Percentiles rank a stretch among this genome's conserved stretches.
phyloP scores from a whole-genome alignment of 2,888 invertebrate species.

The Tromatobia lineatoria region DNA sequence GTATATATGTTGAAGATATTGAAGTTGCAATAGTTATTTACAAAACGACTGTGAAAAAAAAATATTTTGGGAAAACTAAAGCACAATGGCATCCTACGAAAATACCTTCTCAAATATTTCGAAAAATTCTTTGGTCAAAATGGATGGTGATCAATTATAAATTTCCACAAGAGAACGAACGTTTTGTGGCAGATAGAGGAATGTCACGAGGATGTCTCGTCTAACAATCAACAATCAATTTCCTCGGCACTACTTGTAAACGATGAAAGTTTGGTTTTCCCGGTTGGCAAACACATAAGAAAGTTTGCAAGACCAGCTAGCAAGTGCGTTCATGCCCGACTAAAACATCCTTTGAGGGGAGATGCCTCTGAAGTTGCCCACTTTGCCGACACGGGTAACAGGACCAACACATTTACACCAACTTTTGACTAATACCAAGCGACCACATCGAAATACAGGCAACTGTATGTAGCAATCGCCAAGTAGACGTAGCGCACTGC shows the following conservation, averaged over 20 bases:
- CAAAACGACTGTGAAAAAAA: too few relatives aligned
- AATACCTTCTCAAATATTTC: too few relatives aligned
- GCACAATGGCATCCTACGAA: too few relatives aligned
- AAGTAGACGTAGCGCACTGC: slow-evolving; percentile 19
- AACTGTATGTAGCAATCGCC: slow-evolving; percentile 33
- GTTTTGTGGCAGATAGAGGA: not conserved
- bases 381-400: slow-evolving; percentile 33
- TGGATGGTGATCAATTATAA: not conserved
- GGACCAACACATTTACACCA: slow-evolving; percentile 44
- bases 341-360: slow-evolving; percentile 47
- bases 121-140: too few relatives aligned
- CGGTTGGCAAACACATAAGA: slow-evolving; percentile 34
- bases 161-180: not conserved
- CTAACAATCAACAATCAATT: slow-evolving; percentile 41
- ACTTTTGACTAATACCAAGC: slow-evolving; percentile 41
- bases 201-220: not conserved
- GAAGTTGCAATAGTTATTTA: too few relatives aligned
- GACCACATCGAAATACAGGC: slow-evolving; percentile 40
- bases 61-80: too few relatives aligned
- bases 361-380: slow-evolving; percentile 43
- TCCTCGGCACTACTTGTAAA: slow-evolving; percentile 5
- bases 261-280: slow-evolving; percentile 43
- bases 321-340: slow-evolving; percentile 35
- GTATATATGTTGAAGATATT: too few relatives aligned
- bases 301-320: slow-evolving; percentile 31